Conservation (phyloP, 2,113 vertebrate genomes). For the Colaptes auratus region DNA sequence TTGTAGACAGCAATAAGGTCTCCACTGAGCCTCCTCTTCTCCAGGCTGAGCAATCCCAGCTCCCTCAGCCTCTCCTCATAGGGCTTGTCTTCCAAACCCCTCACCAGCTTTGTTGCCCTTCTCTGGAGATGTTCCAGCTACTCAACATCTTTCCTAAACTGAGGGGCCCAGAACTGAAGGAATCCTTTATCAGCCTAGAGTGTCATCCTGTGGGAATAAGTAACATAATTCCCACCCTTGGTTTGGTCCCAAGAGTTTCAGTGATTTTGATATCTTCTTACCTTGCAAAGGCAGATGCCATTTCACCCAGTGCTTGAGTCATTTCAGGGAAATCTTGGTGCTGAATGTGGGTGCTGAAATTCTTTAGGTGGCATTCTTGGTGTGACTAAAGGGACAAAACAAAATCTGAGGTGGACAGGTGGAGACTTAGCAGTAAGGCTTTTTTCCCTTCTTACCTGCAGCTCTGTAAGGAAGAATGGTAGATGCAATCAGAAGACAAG, state of each 20-base stretch:
- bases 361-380: not conserved
- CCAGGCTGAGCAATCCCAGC: too few relatives aligned
- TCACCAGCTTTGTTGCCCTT: too few relatives aligned
- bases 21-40: too few relatives aligned
- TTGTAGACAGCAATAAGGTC: too few relatives aligned
- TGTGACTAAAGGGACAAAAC: not conserved
- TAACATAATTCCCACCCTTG: not conserved
- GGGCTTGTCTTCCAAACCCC: too few relatives aligned
- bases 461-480: not conserved
- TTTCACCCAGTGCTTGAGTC: not conserved
- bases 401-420: not conserved
- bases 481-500: not conserved
- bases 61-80: too few relatives aligned
- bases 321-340: not conserved
- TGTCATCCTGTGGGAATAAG: not conserved
- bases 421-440: not conserved
- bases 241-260: not conserved
- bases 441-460: not conserved
- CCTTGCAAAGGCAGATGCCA: not conserved
- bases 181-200: not conserved
- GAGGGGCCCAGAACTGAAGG: too few relatives aligned
- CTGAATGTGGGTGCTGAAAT: not conserved
- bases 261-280: not conserved
- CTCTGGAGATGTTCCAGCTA: too few relatives aligned
- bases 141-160: too few relatives aligned